Evolutionary conservation across 2,888 invertebrate genomes (phyloP).

Genomic region (Lithodes maja): DNA sequence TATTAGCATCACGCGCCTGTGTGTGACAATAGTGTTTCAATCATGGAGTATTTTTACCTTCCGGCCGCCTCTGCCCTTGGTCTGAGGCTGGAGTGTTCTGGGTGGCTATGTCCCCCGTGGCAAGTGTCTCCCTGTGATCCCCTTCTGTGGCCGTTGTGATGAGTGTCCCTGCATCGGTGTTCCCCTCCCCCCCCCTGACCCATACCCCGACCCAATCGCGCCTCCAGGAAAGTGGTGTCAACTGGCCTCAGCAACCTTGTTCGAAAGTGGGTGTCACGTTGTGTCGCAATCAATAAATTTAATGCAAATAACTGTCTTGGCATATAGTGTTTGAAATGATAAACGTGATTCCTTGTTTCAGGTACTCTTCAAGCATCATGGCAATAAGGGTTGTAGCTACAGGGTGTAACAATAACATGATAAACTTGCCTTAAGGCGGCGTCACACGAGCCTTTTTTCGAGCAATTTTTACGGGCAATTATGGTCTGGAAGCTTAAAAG

Average conservation of each 20-base stretch:
- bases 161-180: conserved; percentile 59
- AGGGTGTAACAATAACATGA: conserved; percentile 1
- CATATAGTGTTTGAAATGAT: neutral
- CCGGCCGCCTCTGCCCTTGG: neutral
- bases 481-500: too few species aligned
- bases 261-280: neutral
- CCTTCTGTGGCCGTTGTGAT: conserved; percentile 57
- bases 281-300: neutral
- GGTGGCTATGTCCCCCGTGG: neutral
- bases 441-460: neutral
- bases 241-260: conserved; percentile 20
- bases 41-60: neutral
- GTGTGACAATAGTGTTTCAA: neutral
- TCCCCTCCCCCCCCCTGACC: conserved; percentile 29
- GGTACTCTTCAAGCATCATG: neutral
- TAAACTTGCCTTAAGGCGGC: neutral
- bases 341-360: neutral
- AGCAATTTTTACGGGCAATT: too few species aligned
- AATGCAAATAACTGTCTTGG: neutral
- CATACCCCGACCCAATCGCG: neutral
- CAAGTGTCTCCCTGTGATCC: neutral
- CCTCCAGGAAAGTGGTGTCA: conserved; percentile 49
- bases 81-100: neutral
- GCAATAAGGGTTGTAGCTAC: neutral
- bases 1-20: neutral